Evolutionary conservation across 2,113 vertebrate genomes (phyloP), one percentile per base, ranked within the genome.

Genomic region (Oncorhynchus kisutch): DNA sequence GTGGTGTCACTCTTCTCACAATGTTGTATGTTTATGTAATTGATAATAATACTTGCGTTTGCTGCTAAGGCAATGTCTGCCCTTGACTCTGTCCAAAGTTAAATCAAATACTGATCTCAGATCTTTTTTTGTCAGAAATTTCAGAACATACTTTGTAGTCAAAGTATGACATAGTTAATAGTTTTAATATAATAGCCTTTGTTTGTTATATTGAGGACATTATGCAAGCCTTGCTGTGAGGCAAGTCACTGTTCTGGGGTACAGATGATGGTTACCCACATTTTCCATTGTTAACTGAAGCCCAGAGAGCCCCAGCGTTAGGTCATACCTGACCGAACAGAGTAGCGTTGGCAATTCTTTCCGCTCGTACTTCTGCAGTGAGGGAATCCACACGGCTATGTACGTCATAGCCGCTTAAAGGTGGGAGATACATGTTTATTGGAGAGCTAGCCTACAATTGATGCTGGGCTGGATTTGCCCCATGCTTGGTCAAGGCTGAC

Each of bases 251-350:
- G 14, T 14, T 18, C 51, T 54, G 14, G 14, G 51, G 12, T 54
- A 54, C 51, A 24, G 59, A n/a, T 3, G n/a, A 62, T 62, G 59
- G 59, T 22, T 22, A 62, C 20, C 31, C 29, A 67, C 69, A 71
- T 87, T 88, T 88, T 89, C 81, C 82, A 72, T 81, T 77, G 73
- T 85, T 78, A 75, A 76, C 62, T 45, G 39, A 45, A 12, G 39
- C 39, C 39, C 39, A 54, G 51, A 6, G 14, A 27, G 72, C n/a
- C 54, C 69, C 3, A 67, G 20, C 13, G 57, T 69, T 22, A 27
- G 71, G 25, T 72, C 71, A 72, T 64, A 73, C 75, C 75, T 57
- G 76, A 81, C 66, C 31, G 49, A 73, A 66, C 49, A 59, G 60
- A 78, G 29, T 69, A 67, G 51, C 73, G 81, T 65, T 71, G 81